phyloP scores from a whole-genome alignment of 2,113 vertebrate species.

The Ascaphus truei region DNA sequence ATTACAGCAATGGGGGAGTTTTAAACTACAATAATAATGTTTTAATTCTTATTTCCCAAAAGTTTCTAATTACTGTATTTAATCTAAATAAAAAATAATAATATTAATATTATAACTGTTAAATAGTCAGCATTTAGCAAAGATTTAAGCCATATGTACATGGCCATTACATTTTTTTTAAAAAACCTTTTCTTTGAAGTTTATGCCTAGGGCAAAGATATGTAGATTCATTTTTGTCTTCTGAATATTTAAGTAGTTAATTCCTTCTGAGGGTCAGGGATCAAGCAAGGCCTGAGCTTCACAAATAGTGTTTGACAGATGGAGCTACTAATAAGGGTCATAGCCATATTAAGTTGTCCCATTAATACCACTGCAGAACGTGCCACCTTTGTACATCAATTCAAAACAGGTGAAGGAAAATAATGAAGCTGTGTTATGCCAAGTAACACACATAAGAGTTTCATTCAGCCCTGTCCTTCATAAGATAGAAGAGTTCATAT shows the following conservation, averaged over 20 bases:
- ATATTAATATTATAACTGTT: too few species aligned
- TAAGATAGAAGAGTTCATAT: too few species aligned
- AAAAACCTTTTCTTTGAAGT: constrained; percentile 19
- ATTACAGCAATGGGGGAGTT: too few species aligned
- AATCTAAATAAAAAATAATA: neutral
- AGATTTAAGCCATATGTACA: neutral
- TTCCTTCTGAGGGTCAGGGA: neutral
- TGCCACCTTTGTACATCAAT: neutral
- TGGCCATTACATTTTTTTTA: neutral
- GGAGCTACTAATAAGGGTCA: constrained; percentile 24
- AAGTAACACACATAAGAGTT: neutral
- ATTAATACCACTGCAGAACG: neutral
- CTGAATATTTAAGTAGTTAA: constrained; percentile 17
- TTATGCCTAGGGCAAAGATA: constrained; percentile 6
- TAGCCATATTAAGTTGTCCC: constrained; percentile 6
- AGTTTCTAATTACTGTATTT: neutral
- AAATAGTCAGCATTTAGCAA: neutral
- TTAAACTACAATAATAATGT: too few species aligned
- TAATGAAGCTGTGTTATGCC: neutral
- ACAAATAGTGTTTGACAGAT: constrained; percentile 15
- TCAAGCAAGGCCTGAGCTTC: neutral
- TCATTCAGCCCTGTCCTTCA: neutral
- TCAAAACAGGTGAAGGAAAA: neutral
- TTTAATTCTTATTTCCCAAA: too few species aligned
- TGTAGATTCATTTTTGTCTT: constrained; percentile 2